Conservation (phyloP, 2,113 vertebrate genomes). For the Hippopotamus amphibius region DNA sequence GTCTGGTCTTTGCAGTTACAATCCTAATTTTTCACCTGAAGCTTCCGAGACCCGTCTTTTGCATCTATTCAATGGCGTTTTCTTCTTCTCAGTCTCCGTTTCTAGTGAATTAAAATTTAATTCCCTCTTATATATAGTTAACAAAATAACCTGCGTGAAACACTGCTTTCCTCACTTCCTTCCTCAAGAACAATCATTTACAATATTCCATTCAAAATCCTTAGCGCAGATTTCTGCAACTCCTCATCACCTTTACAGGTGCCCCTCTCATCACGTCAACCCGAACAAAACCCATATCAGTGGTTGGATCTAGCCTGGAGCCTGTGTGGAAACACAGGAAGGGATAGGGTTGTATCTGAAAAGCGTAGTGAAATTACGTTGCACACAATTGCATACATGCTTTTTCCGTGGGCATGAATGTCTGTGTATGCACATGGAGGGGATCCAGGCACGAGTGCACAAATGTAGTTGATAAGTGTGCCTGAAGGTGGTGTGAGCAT, state of each 20-base stretch:
- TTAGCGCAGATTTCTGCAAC: background rate
- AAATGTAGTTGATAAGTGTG: background rate
- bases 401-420: background rate
- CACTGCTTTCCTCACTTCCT: background rate
- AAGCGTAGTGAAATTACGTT: background rate
- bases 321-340: background rate
- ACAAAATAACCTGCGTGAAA: background rate
- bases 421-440: no score
- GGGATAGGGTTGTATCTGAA: background rate
- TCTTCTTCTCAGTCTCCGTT: background rate
- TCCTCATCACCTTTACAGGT: background rate
- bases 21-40: background rate
- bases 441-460: no score
- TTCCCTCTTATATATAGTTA: background rate
- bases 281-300: background rate
- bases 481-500: constrained; percentile 57
- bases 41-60: background rate
- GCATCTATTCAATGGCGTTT: background rate
- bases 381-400: background rate
- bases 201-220: background rate
- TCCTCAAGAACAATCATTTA: background rate
- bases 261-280: background rate
- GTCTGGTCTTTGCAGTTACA: constrained; percentile 32
- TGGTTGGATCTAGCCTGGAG: background rate
- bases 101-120: constrained; percentile 45